Evolutionary conservation across 35 echinoderm and acorn worm species (phyloP).

Genomic region (Holothuria glaberrima): DNA sequence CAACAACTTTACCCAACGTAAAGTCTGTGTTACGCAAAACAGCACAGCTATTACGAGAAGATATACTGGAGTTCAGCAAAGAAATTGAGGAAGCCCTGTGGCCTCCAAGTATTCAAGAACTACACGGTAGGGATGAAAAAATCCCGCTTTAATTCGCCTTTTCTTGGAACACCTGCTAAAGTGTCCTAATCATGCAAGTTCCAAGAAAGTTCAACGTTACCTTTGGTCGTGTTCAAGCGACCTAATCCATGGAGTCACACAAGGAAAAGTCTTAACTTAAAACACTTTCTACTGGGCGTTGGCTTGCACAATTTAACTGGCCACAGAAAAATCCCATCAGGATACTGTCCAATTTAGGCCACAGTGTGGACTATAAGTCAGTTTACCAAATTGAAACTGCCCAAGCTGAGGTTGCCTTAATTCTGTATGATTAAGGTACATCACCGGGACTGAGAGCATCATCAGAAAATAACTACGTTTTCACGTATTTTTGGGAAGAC

Average conservation of each 20-base stretch:
- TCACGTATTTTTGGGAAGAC: too few species aligned
- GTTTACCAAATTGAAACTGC: slow-evolving; percentile 58
- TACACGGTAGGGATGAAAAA: too few species aligned
- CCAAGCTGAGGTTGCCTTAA: slow-evolving; percentile 34
- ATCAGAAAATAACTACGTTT: too few species aligned
- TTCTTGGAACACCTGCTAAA: slow-evolving; percentile 13
- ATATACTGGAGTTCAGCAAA: slow-evolving; percentile 24
- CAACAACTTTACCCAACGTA: neutral
- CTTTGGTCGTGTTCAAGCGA: slow-evolving; percentile 42
- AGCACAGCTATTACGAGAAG: slow-evolving; percentile 21
- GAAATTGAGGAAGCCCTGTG: neutral
- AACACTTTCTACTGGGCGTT: slow-evolving; percentile 65
- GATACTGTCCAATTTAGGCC: slow-evolving; percentile 57
- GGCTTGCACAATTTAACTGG: slow-evolving; percentile 62
- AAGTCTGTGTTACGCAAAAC: slow-evolving; percentile 13
- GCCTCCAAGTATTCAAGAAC: too few species aligned
- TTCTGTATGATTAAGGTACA: slow-evolving; percentile 7
- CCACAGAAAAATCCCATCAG: slow-evolving; percentile 46
- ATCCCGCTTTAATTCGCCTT: neutral
- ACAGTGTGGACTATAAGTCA: slow-evolving; percentile 44
- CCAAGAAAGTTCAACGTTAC: slow-evolving; percentile 18
- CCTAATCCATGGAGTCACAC: neutral
- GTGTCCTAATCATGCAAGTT: neutral
- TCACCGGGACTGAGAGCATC: too few species aligned
- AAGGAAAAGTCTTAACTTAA: slow-evolving; percentile 53